Evolutionary conservation across 37 sponge, comb jelly and placozoan genomes (phyloP), one percentile per base, ranked within the genome.

Genomic region (Axinella damicornis): DNA sequence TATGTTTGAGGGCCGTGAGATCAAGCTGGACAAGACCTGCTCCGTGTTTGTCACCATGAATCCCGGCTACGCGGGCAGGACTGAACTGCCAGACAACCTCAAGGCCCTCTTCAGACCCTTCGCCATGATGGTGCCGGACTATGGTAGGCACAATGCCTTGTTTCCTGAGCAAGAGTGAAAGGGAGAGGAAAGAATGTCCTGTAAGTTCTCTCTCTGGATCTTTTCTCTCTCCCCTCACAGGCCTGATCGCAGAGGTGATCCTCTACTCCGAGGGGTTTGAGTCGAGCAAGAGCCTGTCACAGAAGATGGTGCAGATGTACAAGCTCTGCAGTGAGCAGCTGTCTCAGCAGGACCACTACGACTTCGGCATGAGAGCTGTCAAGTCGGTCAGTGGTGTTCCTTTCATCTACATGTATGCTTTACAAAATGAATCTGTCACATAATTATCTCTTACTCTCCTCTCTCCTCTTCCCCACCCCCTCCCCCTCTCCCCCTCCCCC

Each of bases 71-170:
- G 99, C 99, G 52, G 99, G 99, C 17, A 81, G 99, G 22, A 98
- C 99, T 53, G 99, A 98, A 72, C 85, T 98, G 36, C 99, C 99
- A 24, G 99, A 98, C 71, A 98, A 98, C 62, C 81, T 98, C 71
- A 98, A 98, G 82, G 97, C 99, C 16, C 93, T 98, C 53, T 98
- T 98, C 87, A 69, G 99, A 85, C 99, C 99, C 15, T 98, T 98
- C 79, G 96, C 99, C 27, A 98, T 98, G 99, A 98, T 98, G 99
- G 97, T 98, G 6, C 99, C 99, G 9, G 99, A 98, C 74, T 98
- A 98, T 90, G 97, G 91, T 90, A 38, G 55, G 87, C 35, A n/a
- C 61, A 36, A 20, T 46, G 6, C 46, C 4, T n/a, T n/a, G 46
- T 46, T 46, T 46, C 46, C 46, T 12, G 46, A n/a, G n/a, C n/a